Evolutionary conservation across 2,797 vertebrate species (phyloP), one percentile per base, ranked within the genome.

Genomic region (Urocyon cinereoargenteus): DNA sequence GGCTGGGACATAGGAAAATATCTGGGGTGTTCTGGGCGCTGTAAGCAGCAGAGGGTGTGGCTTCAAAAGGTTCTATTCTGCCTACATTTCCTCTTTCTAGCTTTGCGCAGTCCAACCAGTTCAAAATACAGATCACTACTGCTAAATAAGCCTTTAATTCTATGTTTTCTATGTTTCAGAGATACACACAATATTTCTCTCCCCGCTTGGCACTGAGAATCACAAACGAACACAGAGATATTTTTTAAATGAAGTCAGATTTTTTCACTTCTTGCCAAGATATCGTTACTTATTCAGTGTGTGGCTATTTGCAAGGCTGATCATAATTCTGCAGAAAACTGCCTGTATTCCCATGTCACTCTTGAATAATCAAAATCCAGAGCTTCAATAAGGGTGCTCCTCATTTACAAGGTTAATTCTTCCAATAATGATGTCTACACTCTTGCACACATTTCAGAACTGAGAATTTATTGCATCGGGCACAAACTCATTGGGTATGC

Each of bases 381-480:
- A 96, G 85, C 83, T 97, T 96, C 72, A 85, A 0, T 95, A 89
- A 95, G 45, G 59, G 51, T 96, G 90, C 49, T 96, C 90, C 72
- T 97, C 87, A 88, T 97, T 97, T 98, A 95, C 90, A 97, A 98
- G 95, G 97, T 98, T 97, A 97, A 97, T 96, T 97, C 72, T 5
- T 94, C 57, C 72, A 94, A 36, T 96, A 96, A 96, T 57, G 16
- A 92, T 68, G 75, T 88, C 86, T 94, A 34, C 14, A 93, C 34
- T 49, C 45, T 95, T 85, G 94, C 55, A 73, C 66, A 86, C 64
- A 83, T 93, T 97, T 92, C 78, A 90, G 90, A 93, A 62, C 68
- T 36, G 36, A 88, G 51, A 59, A 96, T 92, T 92, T 96, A 98
- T 96, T 94, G 45, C 85, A 83, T 22, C 36, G 59, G 90, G 84